These are phyloP conservation scores for Aphrocallistes beatrix DNA, from an alignment of 37 sponge, comb jelly and placozoan species.

Conservation along the genomic window DNA sequence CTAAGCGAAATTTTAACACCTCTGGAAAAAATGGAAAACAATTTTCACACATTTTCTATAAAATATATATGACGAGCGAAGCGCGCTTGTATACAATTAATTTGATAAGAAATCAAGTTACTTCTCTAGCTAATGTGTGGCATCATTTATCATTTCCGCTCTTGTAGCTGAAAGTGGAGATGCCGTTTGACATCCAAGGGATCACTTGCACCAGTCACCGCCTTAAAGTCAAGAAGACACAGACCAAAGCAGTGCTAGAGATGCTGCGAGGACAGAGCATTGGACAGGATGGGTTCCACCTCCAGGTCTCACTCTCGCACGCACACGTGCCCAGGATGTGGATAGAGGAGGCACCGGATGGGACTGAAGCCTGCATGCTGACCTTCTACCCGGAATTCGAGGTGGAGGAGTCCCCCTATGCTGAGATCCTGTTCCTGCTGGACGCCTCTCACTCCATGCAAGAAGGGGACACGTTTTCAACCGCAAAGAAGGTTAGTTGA, in stretches of 20 bases:
- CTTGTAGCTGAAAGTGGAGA: conserved; percentile 68
- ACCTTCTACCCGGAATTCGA: conserved; percentile 98
- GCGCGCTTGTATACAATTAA: no score
- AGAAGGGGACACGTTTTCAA: background rate
- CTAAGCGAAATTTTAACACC: no score
- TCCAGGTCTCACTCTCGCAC: conserved; percentile 74
- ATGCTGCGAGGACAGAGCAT: conserved; percentile 40
- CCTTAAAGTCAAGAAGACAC: conserved; percentile 83
- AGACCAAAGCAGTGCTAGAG: conserved; percentile 73
- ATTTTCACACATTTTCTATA: no score
- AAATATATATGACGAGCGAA: background rate
- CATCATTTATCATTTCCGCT: no score
- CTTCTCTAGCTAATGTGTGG: no score
- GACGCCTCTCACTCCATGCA: conserved; percentile 87
- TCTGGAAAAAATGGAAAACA: no score
- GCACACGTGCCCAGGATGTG: conserved; percentile 97
- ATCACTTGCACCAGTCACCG: conserved; percentile 73
- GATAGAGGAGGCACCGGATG: conserved; percentile 76
- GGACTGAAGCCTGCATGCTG: conserved; percentile 88
- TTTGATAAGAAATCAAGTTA: no score
- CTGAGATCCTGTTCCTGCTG: conserved; percentile 65
- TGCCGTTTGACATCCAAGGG: conserved; percentile 86
- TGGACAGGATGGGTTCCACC: conserved; percentile 63
- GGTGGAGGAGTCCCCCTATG: conserved; percentile 39
- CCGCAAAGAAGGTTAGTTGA: conserved; percentile 33